Conservation (phyloP, 2,113 vertebrate species). For the Heterotilapia buettikoferi region DNA sequence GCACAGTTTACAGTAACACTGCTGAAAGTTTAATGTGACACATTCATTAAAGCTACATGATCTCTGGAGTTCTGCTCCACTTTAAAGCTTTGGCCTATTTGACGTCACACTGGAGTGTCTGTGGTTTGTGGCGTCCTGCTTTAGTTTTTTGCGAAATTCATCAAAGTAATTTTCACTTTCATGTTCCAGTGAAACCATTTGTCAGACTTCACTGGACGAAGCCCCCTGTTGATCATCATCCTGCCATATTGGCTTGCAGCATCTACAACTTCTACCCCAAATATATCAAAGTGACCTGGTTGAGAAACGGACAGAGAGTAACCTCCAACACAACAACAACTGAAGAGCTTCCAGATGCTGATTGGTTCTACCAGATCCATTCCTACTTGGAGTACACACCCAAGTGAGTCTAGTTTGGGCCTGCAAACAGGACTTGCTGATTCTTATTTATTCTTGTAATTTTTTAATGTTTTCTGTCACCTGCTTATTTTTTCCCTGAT, state of each 20-base stretch:
- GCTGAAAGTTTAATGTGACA: background rate
- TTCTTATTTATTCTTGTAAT: background rate
- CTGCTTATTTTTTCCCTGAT: background rate
- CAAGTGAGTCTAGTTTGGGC: background rate
- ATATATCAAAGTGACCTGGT: background rate
- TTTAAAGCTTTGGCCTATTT: too few relatives aligned
- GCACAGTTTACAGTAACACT: too few relatives aligned
- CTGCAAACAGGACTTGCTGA: background rate
- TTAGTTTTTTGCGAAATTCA: accelerated
- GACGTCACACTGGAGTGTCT: background rate
- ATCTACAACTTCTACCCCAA: background rate
- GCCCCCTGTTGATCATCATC: background rate
- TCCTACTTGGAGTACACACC: conserved; percentile 22
- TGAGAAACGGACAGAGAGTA: background rate
- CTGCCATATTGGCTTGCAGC: background rate
- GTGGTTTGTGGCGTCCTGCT: too few relatives aligned
- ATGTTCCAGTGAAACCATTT: background rate
- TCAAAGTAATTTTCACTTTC: background rate
- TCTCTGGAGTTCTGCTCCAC: background rate
- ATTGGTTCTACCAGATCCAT: background rate
- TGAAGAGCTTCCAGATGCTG: background rate
- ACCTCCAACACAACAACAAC: background rate
- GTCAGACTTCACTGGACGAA: background rate
- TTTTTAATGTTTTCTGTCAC: background rate
- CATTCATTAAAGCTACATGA: accelerated